Conservation (phyloP, 2,113 vertebrate species). For the Phalacrocorax carbo region DNA sequence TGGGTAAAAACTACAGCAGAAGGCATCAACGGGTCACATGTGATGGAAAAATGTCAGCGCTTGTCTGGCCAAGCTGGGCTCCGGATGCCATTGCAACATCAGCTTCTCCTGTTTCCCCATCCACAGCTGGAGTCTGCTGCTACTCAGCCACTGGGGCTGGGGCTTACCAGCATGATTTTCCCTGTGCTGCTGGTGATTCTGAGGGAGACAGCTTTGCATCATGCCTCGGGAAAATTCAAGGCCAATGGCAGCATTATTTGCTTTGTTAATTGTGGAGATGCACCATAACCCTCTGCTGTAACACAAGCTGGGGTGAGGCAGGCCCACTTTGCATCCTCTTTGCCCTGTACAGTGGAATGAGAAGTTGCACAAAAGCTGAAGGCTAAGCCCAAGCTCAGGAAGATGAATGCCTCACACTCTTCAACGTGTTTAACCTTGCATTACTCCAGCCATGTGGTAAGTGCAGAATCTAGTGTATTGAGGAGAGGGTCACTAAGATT, state of each 20-base stretch:
- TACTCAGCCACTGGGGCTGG: not conserved
- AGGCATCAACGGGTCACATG: not conserved
- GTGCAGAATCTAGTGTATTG: not conserved
- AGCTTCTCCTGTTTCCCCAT: not conserved
- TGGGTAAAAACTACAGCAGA: not conserved
- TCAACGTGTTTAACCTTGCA: not conserved
- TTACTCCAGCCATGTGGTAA: not conserved
- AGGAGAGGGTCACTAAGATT: not conserved
- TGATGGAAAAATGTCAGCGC: constrained; percentile 29
- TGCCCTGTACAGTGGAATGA: not conserved
- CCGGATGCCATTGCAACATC: constrained; percentile 24
- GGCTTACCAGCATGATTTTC: not conserved
- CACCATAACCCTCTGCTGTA: not conserved
- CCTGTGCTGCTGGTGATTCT: not conserved
- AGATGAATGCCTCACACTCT: not conserved
- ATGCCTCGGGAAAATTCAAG: not conserved
- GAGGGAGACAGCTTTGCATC: too few relatives aligned
- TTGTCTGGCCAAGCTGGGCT: constrained; percentile 9
- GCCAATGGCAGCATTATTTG: not conserved
- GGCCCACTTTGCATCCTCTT: too few relatives aligned
- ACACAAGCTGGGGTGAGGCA: not conserved
- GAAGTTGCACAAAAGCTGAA: not conserved
- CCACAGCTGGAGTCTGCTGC: not conserved
- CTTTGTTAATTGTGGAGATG: not conserved
- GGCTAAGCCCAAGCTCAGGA: not conserved